Conservation (phyloP, 1,140 invertebrate genomes). For the Pygmarrhopalites habei region DNA sequence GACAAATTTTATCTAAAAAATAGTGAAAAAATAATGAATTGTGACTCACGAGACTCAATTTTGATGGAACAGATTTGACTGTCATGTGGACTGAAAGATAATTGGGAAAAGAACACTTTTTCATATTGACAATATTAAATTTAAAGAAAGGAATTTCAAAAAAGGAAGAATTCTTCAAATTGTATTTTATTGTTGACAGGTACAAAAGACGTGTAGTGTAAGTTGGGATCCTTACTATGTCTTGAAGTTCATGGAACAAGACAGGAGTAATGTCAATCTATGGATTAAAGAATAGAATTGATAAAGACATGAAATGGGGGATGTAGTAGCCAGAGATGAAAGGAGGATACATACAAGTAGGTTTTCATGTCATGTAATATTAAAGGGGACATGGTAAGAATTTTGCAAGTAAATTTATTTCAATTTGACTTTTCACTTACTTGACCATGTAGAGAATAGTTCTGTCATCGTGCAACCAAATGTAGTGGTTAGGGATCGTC, state of each 20-base stretch:
- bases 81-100: constrained; percentile 79
- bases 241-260: constrained; percentile 89
- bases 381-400: neutral
- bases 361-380: too few species aligned
- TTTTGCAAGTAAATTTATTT: constrained; percentile 22
- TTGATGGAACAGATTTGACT: constrained; percentile 84
- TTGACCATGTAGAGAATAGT: constrained; percentile 85
- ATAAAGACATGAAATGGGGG: too few species aligned
- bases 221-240: too few species aligned
- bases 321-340: too few species aligned
- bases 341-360: too few species aligned
- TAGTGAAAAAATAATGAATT: constrained; percentile 40
- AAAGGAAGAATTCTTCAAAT: too few species aligned
- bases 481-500: constrained; percentile 87
- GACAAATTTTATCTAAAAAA: too few species aligned
- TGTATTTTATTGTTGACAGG: too few species aligned
- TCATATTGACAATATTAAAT: too few species aligned
- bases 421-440: constrained; percentile 52
- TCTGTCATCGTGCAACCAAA: constrained; percentile 84
- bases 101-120: too few species aligned
- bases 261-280: constrained; percentile 75
- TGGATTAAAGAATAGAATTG: constrained; percentile 44
- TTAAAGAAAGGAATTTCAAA: too few species aligned
- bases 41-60: constrained; percentile 76
- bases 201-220: too few species aligned